These are phyloP conservation scores for Antechinus flavipes DNA, from an alignment of 2,113 vertebrate genomes.

Conservation along the genomic window DNA sequence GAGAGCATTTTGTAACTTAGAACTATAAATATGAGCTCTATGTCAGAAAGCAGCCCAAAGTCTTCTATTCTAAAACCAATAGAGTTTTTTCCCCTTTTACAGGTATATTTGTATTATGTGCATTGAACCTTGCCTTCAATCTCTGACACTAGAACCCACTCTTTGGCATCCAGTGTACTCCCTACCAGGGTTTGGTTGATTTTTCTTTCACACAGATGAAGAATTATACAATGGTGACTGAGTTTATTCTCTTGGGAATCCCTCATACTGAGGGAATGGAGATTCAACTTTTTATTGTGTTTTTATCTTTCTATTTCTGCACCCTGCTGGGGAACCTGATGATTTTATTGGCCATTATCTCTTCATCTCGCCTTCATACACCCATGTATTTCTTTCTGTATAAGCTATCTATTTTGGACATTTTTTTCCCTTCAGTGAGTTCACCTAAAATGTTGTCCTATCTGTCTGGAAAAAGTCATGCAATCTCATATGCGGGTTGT, in stretches of 20 bases:
- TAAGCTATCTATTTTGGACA: conserved; percentile 64
- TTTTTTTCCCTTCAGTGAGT: conserved; percentile 69
- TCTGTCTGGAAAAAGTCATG: conserved; percentile 49
- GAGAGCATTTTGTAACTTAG: neutral
- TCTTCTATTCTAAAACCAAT: neutral
- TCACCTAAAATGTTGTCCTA: conserved; percentile 71
- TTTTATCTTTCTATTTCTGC: conserved; percentile 63
- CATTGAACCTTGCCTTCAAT: neutral
- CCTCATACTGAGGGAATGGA: conserved; percentile 42
- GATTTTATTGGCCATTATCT: conserved; percentile 64
- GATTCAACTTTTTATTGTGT: conserved; percentile 54
- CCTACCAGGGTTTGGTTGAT: neutral
- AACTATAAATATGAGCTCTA: neutral
- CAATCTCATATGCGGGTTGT: conserved; percentile 67
- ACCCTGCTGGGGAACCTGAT: conserved; percentile 65
- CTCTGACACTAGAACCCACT: neutral
- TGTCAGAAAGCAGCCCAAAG: neutral
- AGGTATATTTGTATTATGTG: neutral
- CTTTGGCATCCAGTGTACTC: neutral
- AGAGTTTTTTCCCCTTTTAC: neutral
- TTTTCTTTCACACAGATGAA: conserved; percentile 10
- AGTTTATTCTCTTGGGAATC: conserved; percentile 72
- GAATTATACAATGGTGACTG: conserved; percentile 57
- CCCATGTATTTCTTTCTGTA: conserved; percentile 79
- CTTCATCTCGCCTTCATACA: conserved; percentile 29